Base-by-base conservation (phyloP, 2,888 invertebrate genomes). In the Acrobeloides nanus region DNA sequence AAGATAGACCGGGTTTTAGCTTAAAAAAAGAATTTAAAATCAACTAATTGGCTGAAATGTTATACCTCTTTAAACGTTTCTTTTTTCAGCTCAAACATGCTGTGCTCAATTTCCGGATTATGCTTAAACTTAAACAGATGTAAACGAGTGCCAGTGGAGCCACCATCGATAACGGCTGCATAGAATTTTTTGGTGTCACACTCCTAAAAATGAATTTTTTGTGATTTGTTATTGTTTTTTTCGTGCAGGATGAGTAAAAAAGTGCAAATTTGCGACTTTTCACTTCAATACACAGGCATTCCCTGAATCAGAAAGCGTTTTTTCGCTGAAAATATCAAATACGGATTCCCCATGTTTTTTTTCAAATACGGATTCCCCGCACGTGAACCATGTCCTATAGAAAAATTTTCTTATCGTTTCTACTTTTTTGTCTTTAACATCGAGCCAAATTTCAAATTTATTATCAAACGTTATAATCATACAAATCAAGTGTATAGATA, bases 1-100 rank as follows among this genome's bases (percentile, higher is more conserved):
- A 83, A 4, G 92, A 92, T 34, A 95, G 77, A 0, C 93, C 93
- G 0, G 92, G 93, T 72, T 89, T 89, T 0, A 83, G 82, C 68
- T 71, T 23, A 25, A 62, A 44, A 31, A 10, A 12, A 24, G n/a
- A 24, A 34, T 12, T 27, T 17, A 1, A 26, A n/a, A 49, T n/a
- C 4, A 20, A 51, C 31, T 26, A 24, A n/a, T 53, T 15, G 17
- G 26, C 27, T 12, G 12, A 17, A 12, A 3, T 8, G 5, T 21
- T 40, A 1, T 0, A 83, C 82, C 59, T 72, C 84, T 62, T 82
- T 82, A 73, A 85, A 90, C 46, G 85, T 80, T 77, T 89, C 88
- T 63, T 83, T 82, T 56, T 86, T 85, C 53, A 90, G 77, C 61
- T 86, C 82, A 72, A 90, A 78, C 4, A 50, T 49, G 26, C 61